A percentile compares a stretch with the other conserved stretches of the same genome.
phyloP scores from a whole-genome alignment of 2,888 invertebrate genomes.

The Trachelus stipa region DNA sequence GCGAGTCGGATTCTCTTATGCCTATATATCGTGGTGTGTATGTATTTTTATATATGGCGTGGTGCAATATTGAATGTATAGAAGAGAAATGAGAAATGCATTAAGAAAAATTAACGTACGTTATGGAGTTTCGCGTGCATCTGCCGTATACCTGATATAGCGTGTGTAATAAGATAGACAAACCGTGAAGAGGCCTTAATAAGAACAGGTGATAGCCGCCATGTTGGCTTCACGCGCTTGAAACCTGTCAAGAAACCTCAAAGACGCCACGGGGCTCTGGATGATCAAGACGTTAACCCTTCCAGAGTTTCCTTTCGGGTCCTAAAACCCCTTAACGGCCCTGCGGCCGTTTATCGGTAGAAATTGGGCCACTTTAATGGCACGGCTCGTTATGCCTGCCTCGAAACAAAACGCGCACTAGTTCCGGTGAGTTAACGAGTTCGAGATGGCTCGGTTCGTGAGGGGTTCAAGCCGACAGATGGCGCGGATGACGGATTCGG shows the following conservation, averaged over 20 bases:
- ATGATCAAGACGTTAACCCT: conserved; percentile 23
- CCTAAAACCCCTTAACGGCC: conserved; percentile 1
- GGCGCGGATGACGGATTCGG: background rate
- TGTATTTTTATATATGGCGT: background rate
- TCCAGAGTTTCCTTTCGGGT: conserved; percentile 6
- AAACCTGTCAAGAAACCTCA: conserved; percentile 39
- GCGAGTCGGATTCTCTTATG: conserved; percentile 5
- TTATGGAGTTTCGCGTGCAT: background rate
- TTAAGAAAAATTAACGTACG: background rate
- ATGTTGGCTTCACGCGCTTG: conserved; percentile 19
- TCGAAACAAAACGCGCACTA: conserved; percentile 4
- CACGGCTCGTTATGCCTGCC: conserved; percentile 7
- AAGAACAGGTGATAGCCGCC: conserved; percentile 22
- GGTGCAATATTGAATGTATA: background rate
- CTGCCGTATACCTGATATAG: background rate
- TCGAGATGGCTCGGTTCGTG: background rate
- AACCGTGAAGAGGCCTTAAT: conserved; percentile 23
- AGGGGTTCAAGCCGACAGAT: background rate
- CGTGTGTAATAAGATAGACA: conserved; percentile 11
- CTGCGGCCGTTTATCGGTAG: background rate
- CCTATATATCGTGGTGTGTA: background rate
- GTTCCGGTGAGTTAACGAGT: conserved; percentile 5
- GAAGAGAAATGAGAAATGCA: background rate
- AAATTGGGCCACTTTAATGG: conserved; percentile 9
- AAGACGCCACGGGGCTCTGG: conserved; percentile 34